A percentile compares a stretch with the other conserved stretches of the same genome.
These are phyloP conservation scores for Ammospiza nelsoni DNA, from an alignment of 2,113 vertebrate species.

Conservation along the genomic window DNA sequence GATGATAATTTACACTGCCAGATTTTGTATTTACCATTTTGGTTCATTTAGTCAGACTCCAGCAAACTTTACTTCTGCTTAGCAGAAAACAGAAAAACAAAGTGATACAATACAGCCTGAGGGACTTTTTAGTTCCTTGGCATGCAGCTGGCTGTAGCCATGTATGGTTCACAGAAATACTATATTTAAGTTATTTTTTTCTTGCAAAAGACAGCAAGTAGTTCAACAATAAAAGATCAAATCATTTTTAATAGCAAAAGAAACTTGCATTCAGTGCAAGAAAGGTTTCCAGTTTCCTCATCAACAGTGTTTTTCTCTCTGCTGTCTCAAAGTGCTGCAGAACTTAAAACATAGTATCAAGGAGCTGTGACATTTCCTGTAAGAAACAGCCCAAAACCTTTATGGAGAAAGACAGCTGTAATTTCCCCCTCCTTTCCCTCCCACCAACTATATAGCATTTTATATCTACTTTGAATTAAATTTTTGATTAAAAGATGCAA, in stretches of 20 bases:
- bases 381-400: conserved; percentile 28
- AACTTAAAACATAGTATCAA: background rate
- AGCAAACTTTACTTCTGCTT: conserved; percentile 35
- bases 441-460: background rate
- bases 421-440: background rate
- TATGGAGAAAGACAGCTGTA: background rate
- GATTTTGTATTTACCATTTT: conserved; percentile 41
- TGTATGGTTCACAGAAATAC: background rate
- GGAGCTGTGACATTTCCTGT: background rate
- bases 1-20: conserved; percentile 20
- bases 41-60: conserved; percentile 35
- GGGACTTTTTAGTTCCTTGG: background rate
- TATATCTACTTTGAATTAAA: conserved; percentile 70
- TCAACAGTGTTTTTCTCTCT: background rate
- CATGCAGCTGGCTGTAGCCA: background rate
- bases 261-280: background rate
- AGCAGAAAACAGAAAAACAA: conserved; percentile 19
- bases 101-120: background rate
- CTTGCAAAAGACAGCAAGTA: conserved; percentile 22
- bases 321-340: background rate
- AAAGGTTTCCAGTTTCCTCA: background rate
- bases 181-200: conserved; percentile 24
- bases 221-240: background rate
- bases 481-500: conserved; percentile 79
- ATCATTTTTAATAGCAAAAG: conserved; percentile 35